Base-by-base conservation (phyloP, 2,113 vertebrate species). In the Sclerurus mexicanus region DNA sequence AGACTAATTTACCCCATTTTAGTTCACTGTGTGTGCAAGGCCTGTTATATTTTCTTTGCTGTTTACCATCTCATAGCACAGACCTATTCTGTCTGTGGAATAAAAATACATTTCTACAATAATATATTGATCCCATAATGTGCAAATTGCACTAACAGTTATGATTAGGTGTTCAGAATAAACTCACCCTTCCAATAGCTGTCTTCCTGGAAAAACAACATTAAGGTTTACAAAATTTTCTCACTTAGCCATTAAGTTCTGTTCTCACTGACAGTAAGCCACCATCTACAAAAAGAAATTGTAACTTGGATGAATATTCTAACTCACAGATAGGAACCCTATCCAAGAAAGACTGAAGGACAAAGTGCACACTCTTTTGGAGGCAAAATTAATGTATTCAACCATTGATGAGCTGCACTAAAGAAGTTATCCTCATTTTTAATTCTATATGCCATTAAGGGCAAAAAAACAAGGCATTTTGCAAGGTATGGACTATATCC, bases 41-140 rank as follows among this genome's bases (percentile, higher is more conserved):
- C 16, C 35, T 76, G 30, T 22, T 12, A 58, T 76, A 75, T 74
- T 72, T 76, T 67, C 17, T 44, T 86, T 82, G 28, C 64, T 83
- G 10, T 40, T 90, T n/a, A 58, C 20, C 21, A 4, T 50, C 39
- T 35, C 31, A 35, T 19, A 79, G 5, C 12, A 62, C 10, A 46
- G 60, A 60, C 25, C 19, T 71, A 22, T 23, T 49, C 37, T 20
- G 11, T 24, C 50, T 71, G 25, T 55, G n/a, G 33, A 66, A 11
- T 62, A 69, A 83, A 92, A 83, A 72, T 66, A 9, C 3, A 19
- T 62, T 82, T 28, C 46, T 42, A 28, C 17, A 68, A 19, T 30
- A 58, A 55, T 55, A 39, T 1, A 0, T 28, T 88, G 37, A 59
- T 13, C 7, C 8, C 0, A 1, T 56, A 86, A 56, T 4, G 28